phyloP scores from a whole-genome alignment of 2,888 invertebrate species.

The Drosophila cracens region DNA sequence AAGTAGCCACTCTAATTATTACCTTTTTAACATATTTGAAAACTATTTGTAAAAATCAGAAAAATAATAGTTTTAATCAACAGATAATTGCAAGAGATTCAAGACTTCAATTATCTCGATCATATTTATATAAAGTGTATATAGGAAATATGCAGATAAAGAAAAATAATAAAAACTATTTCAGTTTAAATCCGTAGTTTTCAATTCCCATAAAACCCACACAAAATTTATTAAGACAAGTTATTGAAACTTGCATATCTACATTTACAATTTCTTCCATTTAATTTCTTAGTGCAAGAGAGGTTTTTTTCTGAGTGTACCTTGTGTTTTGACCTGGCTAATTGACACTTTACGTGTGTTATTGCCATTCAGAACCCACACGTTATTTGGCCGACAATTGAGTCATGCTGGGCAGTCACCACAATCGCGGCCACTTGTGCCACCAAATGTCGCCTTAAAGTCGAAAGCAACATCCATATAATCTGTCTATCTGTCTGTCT shows the following conservation, averaged over 20 bases:
- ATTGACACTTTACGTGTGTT: conserved; percentile 27
- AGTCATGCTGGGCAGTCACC: conserved; percentile 40
- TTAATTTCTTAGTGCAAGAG: not conserved
- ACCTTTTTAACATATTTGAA: not conserved
- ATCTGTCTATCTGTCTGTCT: conserved; percentile 29
- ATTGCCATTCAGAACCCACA: conserved; percentile 19
- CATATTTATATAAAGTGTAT: not conserved
- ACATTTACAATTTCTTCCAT: not conserved
- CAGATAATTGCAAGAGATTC: conserved; percentile 2
- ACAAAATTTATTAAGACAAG: conserved; percentile 3
- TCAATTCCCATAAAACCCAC: conserved; percentile 10
- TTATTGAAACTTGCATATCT: not conserved
- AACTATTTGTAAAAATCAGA: not conserved
- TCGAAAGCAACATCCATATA: conserved; percentile 48
- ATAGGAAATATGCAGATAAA: not conserved
- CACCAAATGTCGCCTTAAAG: conserved; percentile 57
- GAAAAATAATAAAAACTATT: not conserved
- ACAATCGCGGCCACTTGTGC: conserved; percentile 57
- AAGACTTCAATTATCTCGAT: not conserved
- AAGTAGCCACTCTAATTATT: not conserved
- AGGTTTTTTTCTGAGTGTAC: not conserved
- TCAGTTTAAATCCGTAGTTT: conserved; percentile 2
- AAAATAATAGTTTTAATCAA: conserved; percentile 9
- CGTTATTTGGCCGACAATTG: conserved; percentile 24
- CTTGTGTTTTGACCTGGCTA: not conserved